Evolutionary conservation across 2,888 invertebrate genomes (phyloP).

Genomic region (Aphidius colemani): DNA sequence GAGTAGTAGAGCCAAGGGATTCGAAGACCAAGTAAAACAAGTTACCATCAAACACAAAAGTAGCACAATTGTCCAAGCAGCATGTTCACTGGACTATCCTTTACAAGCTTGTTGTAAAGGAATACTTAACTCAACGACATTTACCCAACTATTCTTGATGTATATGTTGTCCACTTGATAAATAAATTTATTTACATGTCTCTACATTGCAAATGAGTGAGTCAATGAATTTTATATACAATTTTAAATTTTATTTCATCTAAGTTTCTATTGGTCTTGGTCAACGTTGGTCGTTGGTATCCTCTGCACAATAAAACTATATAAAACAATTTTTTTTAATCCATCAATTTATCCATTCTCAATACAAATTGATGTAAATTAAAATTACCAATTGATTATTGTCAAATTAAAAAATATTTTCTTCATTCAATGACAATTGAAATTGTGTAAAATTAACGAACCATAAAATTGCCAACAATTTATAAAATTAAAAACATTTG

Average conservation of each 20-base stretch:
- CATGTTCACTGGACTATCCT: conserved; percentile 21
- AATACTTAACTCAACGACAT: conserved; percentile 22
- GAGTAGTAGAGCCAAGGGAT: conserved; percentile 16
- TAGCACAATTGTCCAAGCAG: conserved; percentile 14
- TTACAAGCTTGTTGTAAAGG: conserved; percentile 25
- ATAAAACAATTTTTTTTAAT: too few relatives aligned
- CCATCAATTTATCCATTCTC: too few relatives aligned
- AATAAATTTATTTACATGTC: too few relatives aligned
- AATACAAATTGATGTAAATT: too few relatives aligned
- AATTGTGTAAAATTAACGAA: too few relatives aligned
- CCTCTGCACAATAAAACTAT: too few relatives aligned
- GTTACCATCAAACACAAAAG: conserved; percentile 23
- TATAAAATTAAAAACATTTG: too few relatives aligned
- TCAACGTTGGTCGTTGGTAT: conserved; percentile 48
- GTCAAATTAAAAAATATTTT: too few relatives aligned
- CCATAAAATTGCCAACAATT: too few relatives aligned
- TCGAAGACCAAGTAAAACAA: conserved; percentile 20
- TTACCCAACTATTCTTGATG: background rate
- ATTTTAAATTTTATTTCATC: conserved; percentile 19
- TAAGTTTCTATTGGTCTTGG: conserved; percentile 54
- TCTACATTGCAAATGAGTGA: conserved; percentile 34
- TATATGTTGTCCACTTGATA: too few relatives aligned
- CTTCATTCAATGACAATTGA: too few relatives aligned
- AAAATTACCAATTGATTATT: too few relatives aligned
- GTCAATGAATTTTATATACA: conserved; percentile 8